These are phyloP conservation scores for Myanophis thanlyinensis DNA, from an alignment of 2,113 vertebrate species.

Conservation along the genomic window DNA sequence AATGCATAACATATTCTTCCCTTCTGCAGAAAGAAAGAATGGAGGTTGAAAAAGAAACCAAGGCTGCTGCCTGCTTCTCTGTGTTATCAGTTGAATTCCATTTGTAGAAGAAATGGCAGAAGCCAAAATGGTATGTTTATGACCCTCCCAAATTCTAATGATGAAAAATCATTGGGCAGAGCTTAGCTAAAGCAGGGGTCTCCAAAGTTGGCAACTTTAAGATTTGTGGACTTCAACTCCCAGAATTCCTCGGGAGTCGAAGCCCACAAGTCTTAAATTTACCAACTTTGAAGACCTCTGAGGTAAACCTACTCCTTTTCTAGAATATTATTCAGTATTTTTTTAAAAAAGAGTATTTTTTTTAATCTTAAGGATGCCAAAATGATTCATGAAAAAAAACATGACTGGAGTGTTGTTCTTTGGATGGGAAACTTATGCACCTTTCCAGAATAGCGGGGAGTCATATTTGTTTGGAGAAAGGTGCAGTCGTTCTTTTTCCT, in stretches of 20 bases:
- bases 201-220: neutral
- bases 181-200: neutral
- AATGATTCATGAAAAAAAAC: neutral
- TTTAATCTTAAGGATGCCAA: neutral
- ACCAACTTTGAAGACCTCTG: neutral
- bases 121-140: neutral
- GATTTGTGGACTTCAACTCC: neutral
- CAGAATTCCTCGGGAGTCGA: neutral
- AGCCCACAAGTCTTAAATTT: neutral
- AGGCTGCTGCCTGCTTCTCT: accelerated
- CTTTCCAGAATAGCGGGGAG: neutral
- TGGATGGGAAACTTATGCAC: neutral
- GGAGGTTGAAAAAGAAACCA: neutral
- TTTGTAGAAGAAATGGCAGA: neutral
- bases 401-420: neutral
- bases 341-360: neutral
- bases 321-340: neutral
- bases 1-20: neutral
- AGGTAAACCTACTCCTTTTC: neutral
- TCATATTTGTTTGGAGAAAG: neutral
- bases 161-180: neutral
- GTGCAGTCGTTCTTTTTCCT: neutral
- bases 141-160: neutral
- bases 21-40: neutral
- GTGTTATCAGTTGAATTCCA: neutral